Evolutionary conservation across 1,140 invertebrate species (phyloP), one percentile per base, ranked within the genome.

Genomic region (Leptopilina clavipes): DNA sequence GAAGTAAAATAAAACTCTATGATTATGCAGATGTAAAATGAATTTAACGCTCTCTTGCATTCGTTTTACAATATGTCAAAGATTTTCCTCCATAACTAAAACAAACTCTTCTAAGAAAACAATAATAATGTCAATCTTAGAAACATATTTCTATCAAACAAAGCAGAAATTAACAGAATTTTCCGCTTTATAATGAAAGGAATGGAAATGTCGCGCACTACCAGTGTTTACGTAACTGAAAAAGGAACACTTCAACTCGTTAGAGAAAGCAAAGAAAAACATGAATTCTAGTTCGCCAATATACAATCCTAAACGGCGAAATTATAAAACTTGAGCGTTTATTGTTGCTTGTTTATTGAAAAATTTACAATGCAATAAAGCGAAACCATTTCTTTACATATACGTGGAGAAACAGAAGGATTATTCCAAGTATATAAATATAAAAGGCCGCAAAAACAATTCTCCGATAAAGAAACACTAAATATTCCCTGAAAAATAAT

Each of bases 301-400:
- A 52, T n/a, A 17, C 48, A 17, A 31, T 31, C 25, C 1, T 52
- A 52, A 17, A 52, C 48, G 48, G 48, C 48, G 17, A n/a, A 52
- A 52, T 52, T 52, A 52, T 17, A 52, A 52, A 52, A 48, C n/a
- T n/a, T n/a, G n/a, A n/a, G n/a, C n/a, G 14, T 52, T 52, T 52
- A n/a, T 52, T 6, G n/a, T n/a, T 17, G 48, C 14, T 2, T 52
- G 48, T 17, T 52, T 52, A 52, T 52, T 48, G 45, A 48, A 48
- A 48, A 48, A n/a, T 48, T 48, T 48, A 48, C 45, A 48, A 14
- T 48, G 45, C 3, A 48, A 48, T 48, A 52, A 52, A 52, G 48
- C 14, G 14, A n/a, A 52, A 6, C 12, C 48, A 12, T 48, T 48
- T 48, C 45, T 48, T 14, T 48, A n/a, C n/a, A 48, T n/a, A 31